phyloP scores from a whole-genome alignment of 37 sponge, comb jelly and placozoan species.

The Chondrosia reniformis region DNA sequence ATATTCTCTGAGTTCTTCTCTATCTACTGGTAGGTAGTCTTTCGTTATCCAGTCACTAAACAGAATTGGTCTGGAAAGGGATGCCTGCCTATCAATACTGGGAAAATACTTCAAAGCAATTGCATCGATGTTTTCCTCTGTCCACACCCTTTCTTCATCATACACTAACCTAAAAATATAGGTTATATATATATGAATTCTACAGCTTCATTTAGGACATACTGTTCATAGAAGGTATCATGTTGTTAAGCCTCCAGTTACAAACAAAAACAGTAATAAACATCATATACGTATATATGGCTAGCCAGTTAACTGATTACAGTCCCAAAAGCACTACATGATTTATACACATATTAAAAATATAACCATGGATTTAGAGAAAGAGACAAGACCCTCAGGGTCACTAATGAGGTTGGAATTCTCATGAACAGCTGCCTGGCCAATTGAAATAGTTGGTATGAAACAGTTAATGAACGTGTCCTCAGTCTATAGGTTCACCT shows the following conservation, averaged over 20 bases:
- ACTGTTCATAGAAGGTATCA: no score
- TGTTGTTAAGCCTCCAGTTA: no score
- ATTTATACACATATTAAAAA: background rate
- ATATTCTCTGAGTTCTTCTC: conserved; percentile 90
- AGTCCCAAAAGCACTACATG: background rate
- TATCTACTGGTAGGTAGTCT: conserved; percentile 91
- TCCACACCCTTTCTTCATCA: conserved; percentile 94
- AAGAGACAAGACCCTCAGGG: no score
- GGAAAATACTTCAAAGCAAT: conserved; percentile 93
- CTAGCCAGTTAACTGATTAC: background rate
- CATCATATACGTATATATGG: background rate
- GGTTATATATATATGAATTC: background rate
- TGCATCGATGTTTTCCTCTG: conserved; percentile 84
- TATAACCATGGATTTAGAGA: no score
- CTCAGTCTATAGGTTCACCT: no score
- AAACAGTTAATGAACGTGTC: no score
- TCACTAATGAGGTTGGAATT: no score
- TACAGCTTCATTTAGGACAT: no score
- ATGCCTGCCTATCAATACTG: conserved; percentile 62
- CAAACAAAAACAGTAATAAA: background rate
- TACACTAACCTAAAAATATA: conserved; percentile 50
- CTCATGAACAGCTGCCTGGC: no score
- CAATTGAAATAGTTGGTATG: no score
- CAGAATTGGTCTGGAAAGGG: conserved; percentile 89
- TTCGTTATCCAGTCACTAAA: conserved; percentile 95